Evolutionary conservation across 1,140 invertebrate species (phyloP), one percentile per base, ranked within the genome.

Genomic region (Drosophila setifemur): DNA sequence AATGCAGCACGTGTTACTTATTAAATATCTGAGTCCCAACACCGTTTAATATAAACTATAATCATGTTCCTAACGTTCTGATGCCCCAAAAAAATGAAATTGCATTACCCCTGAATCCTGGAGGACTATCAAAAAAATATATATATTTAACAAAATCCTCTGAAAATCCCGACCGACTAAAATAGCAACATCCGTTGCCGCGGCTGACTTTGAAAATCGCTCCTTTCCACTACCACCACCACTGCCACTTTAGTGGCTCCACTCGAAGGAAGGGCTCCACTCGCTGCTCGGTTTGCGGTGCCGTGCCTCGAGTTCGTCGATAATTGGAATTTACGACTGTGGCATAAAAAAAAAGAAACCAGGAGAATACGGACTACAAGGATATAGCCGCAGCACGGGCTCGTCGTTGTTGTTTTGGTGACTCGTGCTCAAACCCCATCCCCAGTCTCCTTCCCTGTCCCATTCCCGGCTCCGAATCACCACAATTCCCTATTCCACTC

Each of bases 251-350:
- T 43, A 61, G 52, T 55, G 35, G 50, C 55, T 57, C 67, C 35
- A 40, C 12, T 64, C 29, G 31, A 50, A 31, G 57, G 52, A 60
- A 60, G 50, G 50, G 48, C 35, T 23, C 43, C 19, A 49, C 48
- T 54, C 19, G 52, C 52, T 64, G 70, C 55, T 54, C 52, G 35
- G 42, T 50, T 71, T 71, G 53, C 25, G 60, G 37, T 69, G 76
- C 78, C 77, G 78, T 85, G 79, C 60, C 76, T 67, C 71, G 75
- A 85, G 81, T 71, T 85, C 44, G 81, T 85, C 81, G 81, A 85
- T 85, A 85, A 85, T 85, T 85, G 81, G 81, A 85, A 86, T 85
- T 85, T 85, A 85, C 81, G 81, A 85, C 81, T 85, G 76, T 81
- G 76, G 74, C 81, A 86, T 85, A 85, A 71, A 76, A 74, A 73